Percentiles rank a stretch among this genome's conserved stretches.
These are phyloP conservation scores for Drosophila robusta DNA, from an alignment of 2,888 invertebrate genomes.

Conservation along the genomic window DNA sequence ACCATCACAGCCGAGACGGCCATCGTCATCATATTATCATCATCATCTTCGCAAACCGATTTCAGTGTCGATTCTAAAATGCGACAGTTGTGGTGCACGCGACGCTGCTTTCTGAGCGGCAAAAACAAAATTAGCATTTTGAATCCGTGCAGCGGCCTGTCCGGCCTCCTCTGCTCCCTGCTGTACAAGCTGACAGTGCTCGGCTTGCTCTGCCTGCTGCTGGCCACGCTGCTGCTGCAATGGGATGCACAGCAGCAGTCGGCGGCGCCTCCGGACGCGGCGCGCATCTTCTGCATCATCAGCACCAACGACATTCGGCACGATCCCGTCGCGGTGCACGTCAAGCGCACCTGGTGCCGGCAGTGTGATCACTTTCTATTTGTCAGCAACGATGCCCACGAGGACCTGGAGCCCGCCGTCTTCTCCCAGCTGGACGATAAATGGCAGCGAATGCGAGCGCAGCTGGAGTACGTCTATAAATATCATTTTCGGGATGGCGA, in stretches of 20 bases:
- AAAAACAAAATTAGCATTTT: slow-evolving; percentile 65
- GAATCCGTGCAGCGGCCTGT: slow-evolving; percentile 44
- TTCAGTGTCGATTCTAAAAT: slow-evolving; percentile 51
- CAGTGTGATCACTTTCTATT: slow-evolving; percentile 93
- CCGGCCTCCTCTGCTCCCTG: not conserved
- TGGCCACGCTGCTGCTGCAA: slow-evolving; percentile 22
- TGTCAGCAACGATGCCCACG: slow-evolving; percentile 92
- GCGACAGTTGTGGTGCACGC: slow-evolving; percentile 50
- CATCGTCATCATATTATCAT: slow-evolving; percentile 13
- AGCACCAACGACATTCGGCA: slow-evolving; percentile 89
- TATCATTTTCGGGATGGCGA: slow-evolving; percentile 93
- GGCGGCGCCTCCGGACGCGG: slow-evolving; percentile 70
- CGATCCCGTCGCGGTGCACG: slow-evolving; percentile 88
- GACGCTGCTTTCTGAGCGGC: slow-evolving; percentile 45
- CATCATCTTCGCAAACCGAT: slow-evolving; percentile 17
- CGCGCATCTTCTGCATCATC: slow-evolving; percentile 96
- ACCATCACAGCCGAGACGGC: too few relatives aligned
- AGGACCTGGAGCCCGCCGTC: slow-evolving; percentile 91
- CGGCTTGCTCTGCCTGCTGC: slow-evolving; percentile 33
- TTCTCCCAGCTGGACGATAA: slow-evolving; percentile 90
- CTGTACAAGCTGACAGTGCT: slow-evolving; percentile 40
- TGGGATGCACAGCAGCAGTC: not conserved
- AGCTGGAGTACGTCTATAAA: slow-evolving; percentile 93
- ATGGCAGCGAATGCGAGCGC: slow-evolving; percentile 97
- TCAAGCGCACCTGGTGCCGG: slow-evolving; percentile 96